Percentiles rank a stretch among this genome's conserved stretches.
Conservation (phyloP, 2,113 vertebrate genomes). For the Micromys minutus region DNA sequence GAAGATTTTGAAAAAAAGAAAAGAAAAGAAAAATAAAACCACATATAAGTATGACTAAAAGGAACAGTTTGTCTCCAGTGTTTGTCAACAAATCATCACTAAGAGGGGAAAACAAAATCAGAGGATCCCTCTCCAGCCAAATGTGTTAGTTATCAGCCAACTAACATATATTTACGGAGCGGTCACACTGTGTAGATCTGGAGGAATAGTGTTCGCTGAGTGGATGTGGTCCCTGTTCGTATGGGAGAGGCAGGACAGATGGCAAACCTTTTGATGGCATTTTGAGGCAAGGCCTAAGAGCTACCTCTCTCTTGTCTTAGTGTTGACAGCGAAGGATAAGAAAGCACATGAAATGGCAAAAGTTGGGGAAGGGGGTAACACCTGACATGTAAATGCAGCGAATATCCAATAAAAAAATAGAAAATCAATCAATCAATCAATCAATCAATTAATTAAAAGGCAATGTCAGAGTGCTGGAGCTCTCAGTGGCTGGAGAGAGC, state of each 20-base stretch:
- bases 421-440: too few species aligned
- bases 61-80: slow-evolving; percentile 60
- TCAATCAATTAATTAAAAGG: too few species aligned
- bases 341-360: background rate
- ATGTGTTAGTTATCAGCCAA: slow-evolving; percentile 33
- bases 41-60: slow-evolving; percentile 56
- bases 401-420: too few species aligned
- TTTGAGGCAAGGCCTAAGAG: background rate
- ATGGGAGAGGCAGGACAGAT: background rate
- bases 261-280: background rate
- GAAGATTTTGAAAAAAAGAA: slow-evolving; percentile 33
- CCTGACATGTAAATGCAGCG: too few species aligned
- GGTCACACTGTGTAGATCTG: background rate
- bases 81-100: slow-evolving; percentile 70
- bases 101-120: slow-evolving; percentile 66
- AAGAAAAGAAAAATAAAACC: background rate
- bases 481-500: background rate
- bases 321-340: background rate
- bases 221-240: background rate
- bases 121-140: slow-evolving; percentile 45
- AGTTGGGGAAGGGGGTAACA: too few species aligned
- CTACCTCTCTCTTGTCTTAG: background rate
- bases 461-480: too few species aligned
- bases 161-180: background rate
- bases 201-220: background rate